These are phyloP conservation scores for Ypsolopha sequella DNA, from an alignment of 2,888 invertebrate genomes.

Conservation along the genomic window DNA sequence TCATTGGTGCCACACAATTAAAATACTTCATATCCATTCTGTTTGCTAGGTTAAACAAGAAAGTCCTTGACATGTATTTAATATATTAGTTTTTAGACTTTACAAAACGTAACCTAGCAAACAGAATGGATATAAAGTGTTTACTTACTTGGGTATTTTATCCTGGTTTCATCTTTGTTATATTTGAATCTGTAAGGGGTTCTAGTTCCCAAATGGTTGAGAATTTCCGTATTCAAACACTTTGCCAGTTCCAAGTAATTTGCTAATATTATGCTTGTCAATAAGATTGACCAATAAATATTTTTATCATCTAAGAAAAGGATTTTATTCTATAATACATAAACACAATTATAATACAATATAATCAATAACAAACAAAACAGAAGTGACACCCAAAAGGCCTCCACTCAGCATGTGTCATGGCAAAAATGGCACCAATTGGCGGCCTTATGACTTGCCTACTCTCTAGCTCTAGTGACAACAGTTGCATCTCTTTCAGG, in stretches of 20 bases:
- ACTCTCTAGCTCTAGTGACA: no score
- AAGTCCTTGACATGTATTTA: no score
- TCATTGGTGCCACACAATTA: no score
- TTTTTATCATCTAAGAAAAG: neutral
- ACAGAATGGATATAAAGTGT: neutral
- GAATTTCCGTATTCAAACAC: constrained; percentile 22
- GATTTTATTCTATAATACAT: neutral
- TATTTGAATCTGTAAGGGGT: constrained; percentile 80
- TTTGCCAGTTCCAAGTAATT: neutral
- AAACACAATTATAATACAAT: no score
- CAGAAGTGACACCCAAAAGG: no score
- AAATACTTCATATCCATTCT: neutral
- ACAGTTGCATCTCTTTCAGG: no score
- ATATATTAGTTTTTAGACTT: no score
- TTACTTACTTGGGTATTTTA: constrained; percentile 71
- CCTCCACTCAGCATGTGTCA: no score
- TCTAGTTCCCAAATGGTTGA: constrained; percentile 72
- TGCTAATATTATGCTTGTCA: neutral
- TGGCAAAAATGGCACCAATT: no score
- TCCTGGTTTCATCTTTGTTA: constrained; percentile 72
- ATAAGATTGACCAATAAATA: neutral
- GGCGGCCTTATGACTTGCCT: no score
- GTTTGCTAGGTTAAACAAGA: neutral
- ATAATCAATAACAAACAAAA: no score
- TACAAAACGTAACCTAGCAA: neutral